A percentile compares a stretch with the other conserved stretches of the same genome.
phyloP scores from a whole-genome alignment of 2,113 vertebrate genomes.

The Calidris pygmaea region DNA sequence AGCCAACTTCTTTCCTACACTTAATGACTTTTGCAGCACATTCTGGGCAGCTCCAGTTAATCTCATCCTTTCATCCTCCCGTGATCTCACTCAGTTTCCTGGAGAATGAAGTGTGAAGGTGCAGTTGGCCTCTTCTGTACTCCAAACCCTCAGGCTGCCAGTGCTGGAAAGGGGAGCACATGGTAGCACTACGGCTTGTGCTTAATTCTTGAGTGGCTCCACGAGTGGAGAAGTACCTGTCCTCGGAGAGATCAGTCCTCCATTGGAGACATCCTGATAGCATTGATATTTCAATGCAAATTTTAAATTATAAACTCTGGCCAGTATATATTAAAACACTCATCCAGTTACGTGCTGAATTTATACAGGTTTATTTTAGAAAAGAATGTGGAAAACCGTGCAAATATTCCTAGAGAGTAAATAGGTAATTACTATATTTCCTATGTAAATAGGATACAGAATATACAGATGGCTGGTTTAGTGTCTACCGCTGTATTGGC shows the following conservation, averaged over 20 bases:
- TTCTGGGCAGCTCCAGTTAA: conserved; percentile 14
- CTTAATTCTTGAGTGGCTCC: background rate
- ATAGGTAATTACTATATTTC: background rate
- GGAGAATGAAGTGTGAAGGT: conserved; percentile 29
- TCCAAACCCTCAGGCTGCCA: background rate
- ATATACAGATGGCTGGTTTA: background rate
- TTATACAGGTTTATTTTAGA: background rate
- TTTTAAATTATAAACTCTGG: background rate
- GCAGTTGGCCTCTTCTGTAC: background rate
- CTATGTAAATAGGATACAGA: background rate
- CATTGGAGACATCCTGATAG: background rate
- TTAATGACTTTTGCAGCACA: conserved; percentile 23
- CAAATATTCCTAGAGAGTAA: background rate
- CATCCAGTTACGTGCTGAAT: background rate
- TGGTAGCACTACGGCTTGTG: background rate
- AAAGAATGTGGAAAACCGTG: background rate
- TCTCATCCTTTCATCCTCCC: conserved; percentile 8
- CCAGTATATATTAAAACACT: background rate
- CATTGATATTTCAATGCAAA: background rate
- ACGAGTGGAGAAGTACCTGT: background rate
- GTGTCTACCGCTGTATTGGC: background rate
- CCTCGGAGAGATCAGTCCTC: background rate
- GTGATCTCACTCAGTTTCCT: conserved; percentile 7
- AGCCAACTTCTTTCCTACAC: background rate
- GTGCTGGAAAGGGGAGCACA: background rate